Conservation (phyloP, 2,888 invertebrate species). For the Plebejus argus region DNA sequence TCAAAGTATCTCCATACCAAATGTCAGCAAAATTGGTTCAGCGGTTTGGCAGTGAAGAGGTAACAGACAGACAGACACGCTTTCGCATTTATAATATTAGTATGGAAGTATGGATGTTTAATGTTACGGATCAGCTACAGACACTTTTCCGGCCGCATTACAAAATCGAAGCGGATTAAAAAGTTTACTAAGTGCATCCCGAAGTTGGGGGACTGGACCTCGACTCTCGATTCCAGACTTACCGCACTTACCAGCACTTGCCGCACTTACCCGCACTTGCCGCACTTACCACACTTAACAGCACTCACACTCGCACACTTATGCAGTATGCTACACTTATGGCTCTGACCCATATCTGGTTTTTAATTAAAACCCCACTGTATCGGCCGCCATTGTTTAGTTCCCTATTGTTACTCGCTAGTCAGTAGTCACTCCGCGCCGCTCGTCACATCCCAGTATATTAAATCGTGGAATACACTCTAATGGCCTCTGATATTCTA, state of each 20-base stretch:
- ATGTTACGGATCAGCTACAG: background rate
- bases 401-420: conserved; percentile 6
- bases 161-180: conserved; percentile 10
- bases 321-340: background rate
- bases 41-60: no score
- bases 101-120: no score
- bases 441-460: conserved; percentile 3
- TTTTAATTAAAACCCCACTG: conserved; percentile 6
- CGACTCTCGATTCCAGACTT: background rate
- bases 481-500: background rate
- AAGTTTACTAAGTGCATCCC: conserved; percentile 5
- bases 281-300: background rate
- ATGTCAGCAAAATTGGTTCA: no score
- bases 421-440: background rate
- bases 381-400: conserved; percentile 11
- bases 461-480: background rate
- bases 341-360: conserved; percentile 10
- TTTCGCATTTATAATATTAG: no score
- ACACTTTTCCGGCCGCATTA: background rate
- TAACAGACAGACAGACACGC: no score
- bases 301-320: background rate
- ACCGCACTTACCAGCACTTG: background rate
- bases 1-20: no score
- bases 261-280: background rate
- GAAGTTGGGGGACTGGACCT: background rate